These are phyloP conservation scores for Lasiurus borealis DNA, from an alignment of 2,113 vertebrate genomes.

Conservation along the genomic window DNA sequence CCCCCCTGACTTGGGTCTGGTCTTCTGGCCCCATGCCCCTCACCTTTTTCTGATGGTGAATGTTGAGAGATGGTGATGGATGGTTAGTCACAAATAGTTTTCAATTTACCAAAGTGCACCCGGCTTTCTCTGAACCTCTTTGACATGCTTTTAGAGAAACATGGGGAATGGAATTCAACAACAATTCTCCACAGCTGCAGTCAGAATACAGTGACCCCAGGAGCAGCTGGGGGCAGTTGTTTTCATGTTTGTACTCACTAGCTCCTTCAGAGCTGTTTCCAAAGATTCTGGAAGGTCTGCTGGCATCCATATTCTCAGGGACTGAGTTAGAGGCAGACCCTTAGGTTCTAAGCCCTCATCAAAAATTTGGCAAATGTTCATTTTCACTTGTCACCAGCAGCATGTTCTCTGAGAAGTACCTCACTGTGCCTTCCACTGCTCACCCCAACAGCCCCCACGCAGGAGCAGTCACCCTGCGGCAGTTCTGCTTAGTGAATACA, in stretches of 20 bases:
- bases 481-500: neutral
- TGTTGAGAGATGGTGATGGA: constrained; percentile 77
- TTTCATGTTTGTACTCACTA: constrained; percentile 61
- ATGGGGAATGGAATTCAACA: constrained; percentile 78
- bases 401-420: neutral
- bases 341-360: neutral
- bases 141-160: constrained; percentile 86
- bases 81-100: constrained; percentile 81
- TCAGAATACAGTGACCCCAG: constrained; percentile 64
- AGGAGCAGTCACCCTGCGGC: neutral
- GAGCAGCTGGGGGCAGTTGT: constrained; percentile 84
- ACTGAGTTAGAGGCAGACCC: neutral
- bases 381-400: neutral
- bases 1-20: neutral
- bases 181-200: constrained; percentile 84
- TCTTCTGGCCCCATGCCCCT: constrained; percentile 18
- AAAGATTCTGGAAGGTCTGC: constrained; percentile 66
- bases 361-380: constrained; percentile 29
- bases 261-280: constrained; percentile 66
- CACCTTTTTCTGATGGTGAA: constrained; percentile 54
- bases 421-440: neutral
- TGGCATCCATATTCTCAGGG: neutral
- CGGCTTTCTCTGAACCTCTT: constrained; percentile 78
- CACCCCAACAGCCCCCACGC: fast-evolving
- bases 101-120: constrained; percentile 79